A percentile compares a stretch with the other conserved stretches of the same genome.
Evolutionary conservation across 1,140 invertebrate genomes (phyloP).

Genomic region (Heliconius hewitsoni): DNA sequence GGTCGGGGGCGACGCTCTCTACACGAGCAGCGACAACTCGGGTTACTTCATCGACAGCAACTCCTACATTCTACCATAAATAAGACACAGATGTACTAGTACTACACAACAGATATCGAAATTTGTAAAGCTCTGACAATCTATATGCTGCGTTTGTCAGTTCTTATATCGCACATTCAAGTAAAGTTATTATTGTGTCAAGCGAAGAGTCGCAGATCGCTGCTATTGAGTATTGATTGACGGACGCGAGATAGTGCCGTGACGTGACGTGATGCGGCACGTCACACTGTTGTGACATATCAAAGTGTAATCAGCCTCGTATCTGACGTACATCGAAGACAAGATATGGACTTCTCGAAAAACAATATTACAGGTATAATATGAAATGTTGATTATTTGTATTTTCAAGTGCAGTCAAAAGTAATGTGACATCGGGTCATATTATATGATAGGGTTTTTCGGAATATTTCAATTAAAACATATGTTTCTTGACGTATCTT

Average conservation of each 20-base stretch:
- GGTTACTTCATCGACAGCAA: neutral
- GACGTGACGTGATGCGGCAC: neutral
- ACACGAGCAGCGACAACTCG: neutral
- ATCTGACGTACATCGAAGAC: neutral
- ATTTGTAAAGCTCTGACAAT: no score
- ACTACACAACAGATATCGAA: no score
- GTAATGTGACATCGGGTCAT: neutral
- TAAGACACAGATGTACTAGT: no score
- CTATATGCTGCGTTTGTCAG: no score
- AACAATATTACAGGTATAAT: neutral
- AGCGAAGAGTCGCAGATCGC: no score
- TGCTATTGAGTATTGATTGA: no score
- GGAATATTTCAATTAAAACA: no score
- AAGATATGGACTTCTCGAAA: neutral
- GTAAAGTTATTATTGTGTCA: no score
- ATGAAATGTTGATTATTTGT: neutral
- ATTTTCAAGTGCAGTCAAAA: neutral
- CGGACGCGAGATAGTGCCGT: no score
- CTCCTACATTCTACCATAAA: neutral
- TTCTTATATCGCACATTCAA: no score
- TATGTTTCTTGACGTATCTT: no score
- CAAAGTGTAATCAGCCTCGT: neutral
- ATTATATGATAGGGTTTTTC: no score
- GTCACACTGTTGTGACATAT: conserved; percentile 3
- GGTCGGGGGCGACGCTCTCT: neutral